These are phyloP conservation scores for Datnioides undecimradiatus DNA, from an alignment of 2,113 vertebrate species.

Conservation along the genomic window DNA sequence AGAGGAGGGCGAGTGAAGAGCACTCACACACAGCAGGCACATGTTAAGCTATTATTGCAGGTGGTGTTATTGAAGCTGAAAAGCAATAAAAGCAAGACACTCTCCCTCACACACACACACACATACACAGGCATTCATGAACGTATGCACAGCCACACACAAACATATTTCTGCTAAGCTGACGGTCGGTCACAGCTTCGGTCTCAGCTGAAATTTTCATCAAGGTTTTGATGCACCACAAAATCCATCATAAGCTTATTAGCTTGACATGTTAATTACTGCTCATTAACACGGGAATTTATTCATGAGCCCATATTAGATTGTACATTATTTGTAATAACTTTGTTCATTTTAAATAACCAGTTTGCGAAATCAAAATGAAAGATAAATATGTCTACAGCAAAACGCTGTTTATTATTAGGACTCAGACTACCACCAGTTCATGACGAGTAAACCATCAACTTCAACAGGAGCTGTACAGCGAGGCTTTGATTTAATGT, in stretches of 20 bases:
- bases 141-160: constrained; percentile 20
- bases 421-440: neutral
- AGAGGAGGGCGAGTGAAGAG: constrained; percentile 46
- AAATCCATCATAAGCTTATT: constrained; percentile 49
- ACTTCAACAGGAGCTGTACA: neutral
- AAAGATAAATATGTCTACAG: constrained; percentile 3
- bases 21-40: constrained; percentile 45
- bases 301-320: constrained; percentile 45
- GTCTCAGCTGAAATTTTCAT: constrained; percentile 9
- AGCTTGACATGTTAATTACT: constrained; percentile 44
- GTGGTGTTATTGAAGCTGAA: constrained; percentile 51
- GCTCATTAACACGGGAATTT: constrained; percentile 40
- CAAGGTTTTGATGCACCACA: constrained; percentile 15
- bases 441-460: neutral
- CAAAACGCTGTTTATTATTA: neutral
- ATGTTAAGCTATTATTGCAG: constrained; percentile 60
- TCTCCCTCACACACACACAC: constrained; percentile 12
- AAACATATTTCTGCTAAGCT: constrained; percentile 7
- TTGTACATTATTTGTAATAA: constrained; percentile 34
- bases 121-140: constrained; percentile 21
- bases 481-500: constrained; percentile 23
- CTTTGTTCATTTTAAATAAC: constrained; percentile 15
- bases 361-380: constrained; percentile 9
- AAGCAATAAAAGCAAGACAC: constrained; percentile 47
- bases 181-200: neutral